phyloP scores from a whole-genome alignment of 2,797 vertebrate species.

The Lacerta bilineata region DNA sequence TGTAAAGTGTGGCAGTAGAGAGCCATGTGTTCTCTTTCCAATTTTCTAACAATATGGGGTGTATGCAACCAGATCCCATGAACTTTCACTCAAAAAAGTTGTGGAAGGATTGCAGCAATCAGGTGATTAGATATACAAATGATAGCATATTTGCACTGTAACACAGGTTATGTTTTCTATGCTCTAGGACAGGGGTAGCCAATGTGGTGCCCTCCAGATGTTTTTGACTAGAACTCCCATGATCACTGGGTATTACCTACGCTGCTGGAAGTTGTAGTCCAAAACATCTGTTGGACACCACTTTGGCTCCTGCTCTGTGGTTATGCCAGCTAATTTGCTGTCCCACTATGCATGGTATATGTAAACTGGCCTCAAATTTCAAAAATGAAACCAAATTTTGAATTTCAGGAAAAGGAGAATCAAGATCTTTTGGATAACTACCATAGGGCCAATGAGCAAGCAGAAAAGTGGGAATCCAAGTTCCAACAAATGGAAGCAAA shows the following conservation, averaged over 20 bases:
- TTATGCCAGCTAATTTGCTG: neutral
- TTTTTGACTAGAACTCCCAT: too few species aligned
- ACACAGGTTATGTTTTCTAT: neutral
- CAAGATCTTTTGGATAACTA: constrained; percentile 80
- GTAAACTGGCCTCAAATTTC: constrained; percentile 8
- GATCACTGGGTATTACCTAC: too few species aligned
- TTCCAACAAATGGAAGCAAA: constrained; percentile 77
- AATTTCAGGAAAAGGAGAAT: constrained; percentile 80
- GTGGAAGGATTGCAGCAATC: neutral
- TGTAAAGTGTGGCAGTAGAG: neutral
- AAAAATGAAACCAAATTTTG: constrained; percentile 52
- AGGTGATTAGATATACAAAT: neutral
- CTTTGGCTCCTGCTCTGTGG: too few species aligned
- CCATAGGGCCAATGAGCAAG: constrained; percentile 73
- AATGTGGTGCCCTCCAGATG: too few species aligned
- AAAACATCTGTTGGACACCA: too few species aligned
- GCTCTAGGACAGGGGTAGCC: too few species aligned
- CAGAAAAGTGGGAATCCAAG: constrained; percentile 83
- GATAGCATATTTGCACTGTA: neutral
- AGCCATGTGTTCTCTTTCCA: neutral
- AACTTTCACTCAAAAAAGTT: neutral
- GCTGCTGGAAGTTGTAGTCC: too few species aligned
- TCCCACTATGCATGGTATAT: neutral
- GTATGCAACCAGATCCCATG: neutral
- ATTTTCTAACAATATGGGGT: neutral